Percentiles rank a stretch among this genome's conserved stretches.
These are phyloP conservation scores for Dicyrtomina minuta DNA, from an alignment of 2,888 invertebrate species.

Conservation along the genomic window DNA sequence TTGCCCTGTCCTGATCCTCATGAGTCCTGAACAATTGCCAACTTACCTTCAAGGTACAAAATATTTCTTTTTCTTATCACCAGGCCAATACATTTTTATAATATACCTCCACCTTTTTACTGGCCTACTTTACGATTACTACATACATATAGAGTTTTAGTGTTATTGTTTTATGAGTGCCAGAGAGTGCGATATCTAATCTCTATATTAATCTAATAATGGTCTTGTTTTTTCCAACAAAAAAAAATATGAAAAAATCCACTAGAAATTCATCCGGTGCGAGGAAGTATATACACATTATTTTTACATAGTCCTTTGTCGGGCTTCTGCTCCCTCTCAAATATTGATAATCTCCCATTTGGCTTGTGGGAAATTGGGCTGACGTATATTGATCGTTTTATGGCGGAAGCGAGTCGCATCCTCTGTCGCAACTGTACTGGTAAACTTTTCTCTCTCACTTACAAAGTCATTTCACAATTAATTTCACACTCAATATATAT, in stretches of 20 bases:
- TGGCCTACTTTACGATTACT: background rate
- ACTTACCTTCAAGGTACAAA: constrained; percentile 78
- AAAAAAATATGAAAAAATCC: no score
- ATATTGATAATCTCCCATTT: constrained; percentile 79
- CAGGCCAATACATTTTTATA: background rate
- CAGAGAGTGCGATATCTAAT: no score
- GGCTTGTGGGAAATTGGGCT: constrained; percentile 89
- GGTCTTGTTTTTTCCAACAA: no score
- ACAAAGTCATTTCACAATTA: background rate
- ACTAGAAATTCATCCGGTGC: constrained; percentile 25
- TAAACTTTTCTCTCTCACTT: background rate
- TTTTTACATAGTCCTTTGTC: constrained; percentile 93
- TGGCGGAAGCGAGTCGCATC: constrained; percentile 81
- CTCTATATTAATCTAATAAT: no score
- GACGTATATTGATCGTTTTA: constrained; percentile 81
- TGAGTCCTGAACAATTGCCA: constrained; percentile 91
- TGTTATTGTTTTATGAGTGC: no score
- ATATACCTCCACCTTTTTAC: background rate
- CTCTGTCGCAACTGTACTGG: constrained; percentile 30
- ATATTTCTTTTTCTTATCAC: background rate
- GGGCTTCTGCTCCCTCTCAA: constrained; percentile 88
- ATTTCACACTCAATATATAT: no score
- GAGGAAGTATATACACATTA: constrained; percentile 73
- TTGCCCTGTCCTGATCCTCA: constrained; percentile 86
- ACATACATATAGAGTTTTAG: no score